These are phyloP conservation scores for Acleris emargana DNA, from an alignment of 2,888 invertebrate species.

Conservation along the genomic window DNA sequence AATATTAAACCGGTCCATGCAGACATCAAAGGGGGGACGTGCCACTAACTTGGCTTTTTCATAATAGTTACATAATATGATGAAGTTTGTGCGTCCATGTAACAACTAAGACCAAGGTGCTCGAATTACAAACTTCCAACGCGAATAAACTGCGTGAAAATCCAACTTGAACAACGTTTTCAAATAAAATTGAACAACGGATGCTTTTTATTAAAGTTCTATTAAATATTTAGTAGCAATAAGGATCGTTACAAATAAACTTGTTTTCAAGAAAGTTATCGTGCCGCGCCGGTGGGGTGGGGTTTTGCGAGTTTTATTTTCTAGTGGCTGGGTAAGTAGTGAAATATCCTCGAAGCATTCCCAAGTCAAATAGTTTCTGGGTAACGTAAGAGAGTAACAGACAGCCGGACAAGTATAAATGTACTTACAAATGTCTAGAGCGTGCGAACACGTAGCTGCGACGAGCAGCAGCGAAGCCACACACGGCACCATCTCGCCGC, in stretches of 20 bases:
- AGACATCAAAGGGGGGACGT: conserved; percentile 50
- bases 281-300: conserved; percentile 11
- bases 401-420: conserved; percentile 3
- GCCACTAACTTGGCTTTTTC: conserved; percentile 47
- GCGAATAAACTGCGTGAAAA: conserved; percentile 18
- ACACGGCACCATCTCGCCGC: conserved; percentile 66
- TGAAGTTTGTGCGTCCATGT: conserved; percentile 15
- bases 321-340: background rate
- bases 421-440: conserved; percentile 76
- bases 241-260: conserved; percentile 26
- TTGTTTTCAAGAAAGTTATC: conserved; percentile 23
- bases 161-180: conserved; percentile 12
- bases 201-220: conserved; percentile 10
- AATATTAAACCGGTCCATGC: conserved; percentile 66
- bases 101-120: conserved; percentile 5
- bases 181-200: conserved; percentile 17
- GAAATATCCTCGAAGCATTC: background rate
- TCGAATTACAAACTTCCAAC: conserved; percentile 21
- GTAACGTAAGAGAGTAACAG: background rate
- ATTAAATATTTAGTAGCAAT: conserved; percentile 30
- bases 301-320: background rate
- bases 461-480: conserved; percentile 61
- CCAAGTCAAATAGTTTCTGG: background rate
- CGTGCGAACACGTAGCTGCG: conserved; percentile 54
- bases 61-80: conserved; percentile 11